Evolutionary conservation across 92 coral and sea anemone genomes (phyloP), one percentile per base, ranked within the genome.

Genomic region (Virgularia gustaviana): DNA sequence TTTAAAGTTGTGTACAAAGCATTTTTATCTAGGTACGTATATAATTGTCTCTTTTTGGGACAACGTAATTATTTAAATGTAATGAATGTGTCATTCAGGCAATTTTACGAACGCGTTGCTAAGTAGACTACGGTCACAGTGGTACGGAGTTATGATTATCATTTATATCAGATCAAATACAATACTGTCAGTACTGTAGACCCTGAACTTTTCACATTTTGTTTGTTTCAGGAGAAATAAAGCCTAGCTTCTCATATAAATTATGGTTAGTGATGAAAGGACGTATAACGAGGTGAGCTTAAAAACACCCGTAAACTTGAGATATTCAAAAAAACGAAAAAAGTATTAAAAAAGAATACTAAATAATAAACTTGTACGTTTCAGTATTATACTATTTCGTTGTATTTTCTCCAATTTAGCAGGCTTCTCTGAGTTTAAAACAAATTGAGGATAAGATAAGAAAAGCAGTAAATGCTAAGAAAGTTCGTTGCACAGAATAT

Each of bases 401-500:
- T 4, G 31, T 10, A 0, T 38, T 2, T 22, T 37, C 4, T 36
- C 16, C 31, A 1, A 24, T 6, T 9, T 55, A 68, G 75, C 75
- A 68, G 33, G 61, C 75, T 2, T n/a, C 28, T 3, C 44, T 51
- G 45, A 65, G 56, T 23, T 44, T 83, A 18, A 60, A 31, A 33
- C 56, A 71, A 0, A 42, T 94, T 16, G 99, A 94, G 44, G 99
- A 94, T 45, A 75, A 85, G 59, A 83, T 94, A 44, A 80, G 99
- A 30, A 79, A 79, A 47, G 81, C 83, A 57, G 96, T 94, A 15
- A 87, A 90, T 81, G 90, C 96, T 11, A 94, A 88, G 44, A 94
- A 94, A 61, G 99, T 89, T 3, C 75, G 96, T 35, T 62, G 90
- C 63, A 87, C 96, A 1, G 99, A 94, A 71, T 94, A 89, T 77